phyloP scores from a whole-genome alignment of 2,113 vertebrate genomes.

The Antennarius striatus region DNA sequence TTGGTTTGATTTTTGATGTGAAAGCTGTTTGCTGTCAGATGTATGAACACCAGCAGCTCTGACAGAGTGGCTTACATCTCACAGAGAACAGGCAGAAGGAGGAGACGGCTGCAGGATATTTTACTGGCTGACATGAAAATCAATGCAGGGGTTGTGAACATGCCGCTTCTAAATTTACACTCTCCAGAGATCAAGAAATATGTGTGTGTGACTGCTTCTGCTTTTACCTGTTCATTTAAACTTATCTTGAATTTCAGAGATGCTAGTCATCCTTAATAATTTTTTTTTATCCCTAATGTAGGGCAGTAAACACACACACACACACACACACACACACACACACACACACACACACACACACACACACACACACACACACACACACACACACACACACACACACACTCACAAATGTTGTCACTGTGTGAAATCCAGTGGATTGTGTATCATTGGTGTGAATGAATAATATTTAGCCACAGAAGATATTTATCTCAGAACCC shows the following conservation, averaged over 20 bases:
- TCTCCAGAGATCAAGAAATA: conserved; percentile 1
- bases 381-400: too few relatives aligned
- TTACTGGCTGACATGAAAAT: conserved; percentile 46
- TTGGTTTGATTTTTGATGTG: neutral
- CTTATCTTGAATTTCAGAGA: neutral
- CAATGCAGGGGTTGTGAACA: conserved; percentile 38
- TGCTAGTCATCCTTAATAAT: too few relatives aligned
- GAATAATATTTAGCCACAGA: too few relatives aligned
- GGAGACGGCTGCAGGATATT: conserved; percentile 20
- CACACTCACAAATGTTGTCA: too few relatives aligned
- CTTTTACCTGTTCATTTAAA: neutral
- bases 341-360: too few relatives aligned
- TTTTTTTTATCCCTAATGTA: too few relatives aligned
- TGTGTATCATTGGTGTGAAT: too few relatives aligned
- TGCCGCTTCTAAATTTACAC: conserved; percentile 27
- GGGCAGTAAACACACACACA: too few relatives aligned
- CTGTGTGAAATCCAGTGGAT: too few relatives aligned
- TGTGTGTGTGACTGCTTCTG: neutral
- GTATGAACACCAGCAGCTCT: conserved; percentile 10
- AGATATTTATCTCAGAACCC: too few relatives aligned
- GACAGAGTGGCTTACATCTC: conserved; percentile 4
- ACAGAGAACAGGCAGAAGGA: conserved; percentile 16
- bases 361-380: too few relatives aligned
- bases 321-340: too few relatives aligned
- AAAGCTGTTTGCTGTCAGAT: neutral